phyloP scores from a whole-genome alignment of 1,140 invertebrate species.

The Aphelinus certus region DNA sequence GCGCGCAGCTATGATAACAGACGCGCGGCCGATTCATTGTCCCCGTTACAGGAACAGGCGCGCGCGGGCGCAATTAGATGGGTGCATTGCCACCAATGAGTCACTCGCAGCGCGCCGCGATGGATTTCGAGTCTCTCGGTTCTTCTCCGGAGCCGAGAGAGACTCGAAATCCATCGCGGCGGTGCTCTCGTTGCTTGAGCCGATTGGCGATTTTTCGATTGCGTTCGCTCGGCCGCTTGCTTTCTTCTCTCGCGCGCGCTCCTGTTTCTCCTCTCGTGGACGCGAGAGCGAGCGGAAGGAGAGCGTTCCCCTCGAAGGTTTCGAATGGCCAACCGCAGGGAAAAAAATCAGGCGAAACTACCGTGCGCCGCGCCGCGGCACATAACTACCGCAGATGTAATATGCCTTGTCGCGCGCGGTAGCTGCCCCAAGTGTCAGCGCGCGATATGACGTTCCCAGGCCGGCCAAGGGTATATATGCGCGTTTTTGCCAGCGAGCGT shows the following conservation, averaged over 20 bases:
- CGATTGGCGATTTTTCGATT: no score
- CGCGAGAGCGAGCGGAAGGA: no score
- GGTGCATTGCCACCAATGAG: constrained; percentile 23
- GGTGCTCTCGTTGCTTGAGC: no score
- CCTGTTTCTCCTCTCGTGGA: neutral
- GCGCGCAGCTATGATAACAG: constrained; percentile 16
- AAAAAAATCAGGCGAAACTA: constrained; percentile 11
- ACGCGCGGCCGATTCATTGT: constrained; percentile 5
- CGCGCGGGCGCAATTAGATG: constrained; percentile 25
- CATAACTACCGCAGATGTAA: neutral
- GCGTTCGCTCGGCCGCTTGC: neutral
- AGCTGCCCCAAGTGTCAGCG: no score
- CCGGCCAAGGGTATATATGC: no score
- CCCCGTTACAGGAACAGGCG: constrained; percentile 19
- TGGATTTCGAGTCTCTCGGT: no score
- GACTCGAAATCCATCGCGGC: no score
- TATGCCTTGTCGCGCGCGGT: neutral
- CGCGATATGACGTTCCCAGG: no score
- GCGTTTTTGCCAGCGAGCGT: no score
- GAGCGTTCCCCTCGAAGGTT: no score
- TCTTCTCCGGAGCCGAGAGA: no score
- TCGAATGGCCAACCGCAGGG: constrained; percentile 6
- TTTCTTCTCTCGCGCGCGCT: neutral
- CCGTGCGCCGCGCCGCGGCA: neutral
- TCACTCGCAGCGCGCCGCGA: constrained; percentile 7